Evolutionary conservation across 2,113 vertebrate species (phyloP), one percentile per base, ranked within the genome.

Genomic region (Setophaga petechia): DNA sequence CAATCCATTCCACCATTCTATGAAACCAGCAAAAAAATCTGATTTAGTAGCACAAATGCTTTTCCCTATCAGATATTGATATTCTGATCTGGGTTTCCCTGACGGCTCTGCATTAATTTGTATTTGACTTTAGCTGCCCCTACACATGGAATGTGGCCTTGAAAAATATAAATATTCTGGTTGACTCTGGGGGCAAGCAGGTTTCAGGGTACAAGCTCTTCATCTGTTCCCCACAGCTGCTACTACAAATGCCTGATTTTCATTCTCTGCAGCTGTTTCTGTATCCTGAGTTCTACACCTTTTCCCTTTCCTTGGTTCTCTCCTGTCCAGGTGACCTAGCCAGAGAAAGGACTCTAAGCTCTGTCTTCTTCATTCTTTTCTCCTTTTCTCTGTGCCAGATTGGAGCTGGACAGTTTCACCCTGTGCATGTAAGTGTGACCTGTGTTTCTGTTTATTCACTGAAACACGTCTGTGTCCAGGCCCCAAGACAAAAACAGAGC

Each of bases 341-440:
- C 96, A 96, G 96, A 93, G 97, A 96, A 95, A 97, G 95, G 97
- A 96, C 74, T 96, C 91, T 97, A 97, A 94, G 97, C 92, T 97
- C 97, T 98, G 94, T 98, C 96, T 78, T 89, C 97, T 97, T 87
- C 97, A 98, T 94, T 98, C 97, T 98, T 98, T 98, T 97, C 91
- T 98, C 97, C 97, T 98, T 98, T 98, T 98, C 95, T 98, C 97
- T 98, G 81, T 98, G 96, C 97, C 97, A 98, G 96, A 97, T 90
- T 96, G 98, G 97, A 98, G 93, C 97, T 97, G 98, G 96, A 98
- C 96, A 96, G 91, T 97, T 97, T 97, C 97, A 97, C 89, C 98
- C 97, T 96, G 97, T 98, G 97, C 97, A 97, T 98, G 98, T 98
- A 98, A 98, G 98, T 98, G 97, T 96, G 96, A 94, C 94, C 96